Base-by-base conservation (phyloP, 2,113 vertebrate species). In the Cyprinodon tularosa region DNA sequence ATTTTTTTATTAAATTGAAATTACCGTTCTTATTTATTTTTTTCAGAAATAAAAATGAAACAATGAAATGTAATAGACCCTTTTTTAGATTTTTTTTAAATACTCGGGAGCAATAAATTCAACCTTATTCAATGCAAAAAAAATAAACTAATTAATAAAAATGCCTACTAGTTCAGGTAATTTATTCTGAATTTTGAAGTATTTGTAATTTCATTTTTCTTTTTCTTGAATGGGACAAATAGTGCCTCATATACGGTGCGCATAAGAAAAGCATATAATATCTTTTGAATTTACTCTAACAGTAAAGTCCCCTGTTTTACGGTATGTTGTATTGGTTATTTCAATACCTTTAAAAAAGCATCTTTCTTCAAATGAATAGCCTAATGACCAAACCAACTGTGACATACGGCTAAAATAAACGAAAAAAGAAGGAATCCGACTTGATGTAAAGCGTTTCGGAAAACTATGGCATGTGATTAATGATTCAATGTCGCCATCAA, bases 401-500 rank as follows among this genome's bases (percentile, higher is more conserved):
- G 50, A 20, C 17, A n/a, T n/a, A 14, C 20, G 17, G 50, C 14
- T n/a, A n/a, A 20, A 57, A 57, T 57, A 20, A 57, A 57, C 50
- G 7, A 7, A 57, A 57, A n/a, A n/a, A 57, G 48, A 57, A n/a
- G 50, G n/a, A 9, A 8, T 53, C 50, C 7, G 50, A 53, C 17
- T 17, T 2, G 50, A n/a, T n/a, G 0, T 15, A 20, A 1, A 57
- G n/a, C 50, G 8, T 57, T 57, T 57, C 50, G 50, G 17, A 10
- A 57, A 57, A n/a, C 50, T n/a, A n/a, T 20, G 17, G 15, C 48
- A 5, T n/a, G 17, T 57, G 50, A 57, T 20, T 9, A 57, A 57
- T 57, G 83, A 87, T 61, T 74, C 82, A 91, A 92, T 83, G 82
- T 74, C 87, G 93, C 84, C 92, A 87, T 62, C 93, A 87, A 61